These are phyloP conservation scores for Thunnus thynnus DNA, from an alignment of 2,113 vertebrate species.

Conservation along the genomic window DNA sequence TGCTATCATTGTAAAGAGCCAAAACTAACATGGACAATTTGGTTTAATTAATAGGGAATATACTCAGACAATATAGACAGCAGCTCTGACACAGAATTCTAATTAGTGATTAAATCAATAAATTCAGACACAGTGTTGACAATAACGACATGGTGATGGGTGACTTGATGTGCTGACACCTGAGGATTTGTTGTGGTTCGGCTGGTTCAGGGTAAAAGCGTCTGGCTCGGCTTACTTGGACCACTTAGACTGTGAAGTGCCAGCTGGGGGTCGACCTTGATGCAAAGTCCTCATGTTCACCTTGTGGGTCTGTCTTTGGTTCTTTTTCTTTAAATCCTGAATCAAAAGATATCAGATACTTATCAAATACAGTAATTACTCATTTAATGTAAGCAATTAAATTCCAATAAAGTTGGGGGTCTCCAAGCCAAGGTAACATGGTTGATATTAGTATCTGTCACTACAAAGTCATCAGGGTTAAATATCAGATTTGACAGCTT, in stretches of 20 bases:
- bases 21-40: not conserved
- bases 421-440: not conserved
- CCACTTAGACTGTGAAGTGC: conserved; percentile 60
- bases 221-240: conserved; percentile 66
- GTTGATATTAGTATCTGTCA: not conserved
- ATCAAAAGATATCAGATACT: not conserved
- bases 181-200: conserved; percentile 86
- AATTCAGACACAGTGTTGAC: not conserved
- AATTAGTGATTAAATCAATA: not conserved
- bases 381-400: not conserved
- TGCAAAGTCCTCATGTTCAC: conserved; percentile 78
- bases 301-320: conserved; percentile 83
- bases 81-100: not conserved
- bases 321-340: conserved; percentile 70
- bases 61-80: not conserved
- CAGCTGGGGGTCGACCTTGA: conserved; percentile 70
- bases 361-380: not conserved
- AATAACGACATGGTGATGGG: conserved; percentile 74
- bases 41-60: not conserved
- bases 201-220: conserved; percentile 83
- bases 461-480: not conserved
- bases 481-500: no score
- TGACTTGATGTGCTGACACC: conserved; percentile 84
- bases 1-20: not conserved
- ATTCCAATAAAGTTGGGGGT: not conserved